Evolutionary conservation across 2,797 vertebrate genomes (phyloP).

Genomic region (Ptychobarbus kaznakovi): DNA sequence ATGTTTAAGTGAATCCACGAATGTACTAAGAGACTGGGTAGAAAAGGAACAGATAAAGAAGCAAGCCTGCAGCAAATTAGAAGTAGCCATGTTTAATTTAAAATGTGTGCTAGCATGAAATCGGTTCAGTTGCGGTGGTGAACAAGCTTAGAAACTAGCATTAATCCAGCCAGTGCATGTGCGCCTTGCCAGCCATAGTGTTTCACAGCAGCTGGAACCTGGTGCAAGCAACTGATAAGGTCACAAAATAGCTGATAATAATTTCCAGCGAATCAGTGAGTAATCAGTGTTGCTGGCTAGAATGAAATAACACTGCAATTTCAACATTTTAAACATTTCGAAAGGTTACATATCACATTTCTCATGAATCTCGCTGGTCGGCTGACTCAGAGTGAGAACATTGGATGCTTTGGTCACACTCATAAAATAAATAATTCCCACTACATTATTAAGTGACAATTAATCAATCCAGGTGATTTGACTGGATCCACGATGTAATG

Average conservation of each 20-base stretch:
- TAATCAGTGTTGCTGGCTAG: conserved; percentile 32
- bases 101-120: conserved; percentile 62
- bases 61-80: conserved; percentile 56
- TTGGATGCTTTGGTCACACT: conserved; percentile 9
- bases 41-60: conserved; percentile 63
- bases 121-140: conserved; percentile 64
- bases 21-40: conserved; percentile 56
- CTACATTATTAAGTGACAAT: conserved; percentile 8
- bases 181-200: conserved; percentile 21
- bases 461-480: neutral
- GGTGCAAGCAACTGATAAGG: conserved; percentile 36
- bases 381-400: neutral
- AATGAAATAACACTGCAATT: conserved; percentile 11
- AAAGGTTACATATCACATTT: conserved; percentile 7
- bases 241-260: conserved; percentile 15
- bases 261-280: conserved; percentile 23
- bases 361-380: neutral
- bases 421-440: neutral
- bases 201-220: conserved; percentile 38
- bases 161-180: conserved; percentile 60
- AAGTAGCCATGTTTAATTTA: conserved; percentile 62
- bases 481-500: conserved; percentile 26
- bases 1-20: conserved; percentile 75
- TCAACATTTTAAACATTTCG: conserved; percentile 15
- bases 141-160: conserved; percentile 56